Evolutionary conservation across 2,113 vertebrate genomes (phyloP).

Genomic region (Clarias batrachus): DNA sequence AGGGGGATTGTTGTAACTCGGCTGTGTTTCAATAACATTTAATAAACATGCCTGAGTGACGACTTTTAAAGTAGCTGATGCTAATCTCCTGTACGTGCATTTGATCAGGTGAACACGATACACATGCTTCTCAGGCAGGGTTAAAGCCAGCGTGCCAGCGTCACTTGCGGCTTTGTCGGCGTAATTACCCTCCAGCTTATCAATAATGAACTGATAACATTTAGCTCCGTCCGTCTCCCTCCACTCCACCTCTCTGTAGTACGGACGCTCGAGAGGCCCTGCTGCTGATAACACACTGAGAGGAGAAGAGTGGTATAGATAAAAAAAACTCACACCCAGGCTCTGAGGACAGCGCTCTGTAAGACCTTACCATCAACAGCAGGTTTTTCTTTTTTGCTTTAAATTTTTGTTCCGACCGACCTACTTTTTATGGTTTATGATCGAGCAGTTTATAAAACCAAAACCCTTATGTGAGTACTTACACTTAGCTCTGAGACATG

Average conservation of each 20-base stretch:
- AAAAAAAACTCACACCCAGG: conserved; percentile 37
- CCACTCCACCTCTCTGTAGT: conserved; percentile 47
- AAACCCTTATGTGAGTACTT: too few relatives aligned
- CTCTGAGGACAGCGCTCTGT: conserved; percentile 31
- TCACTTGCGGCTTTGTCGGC: conserved; percentile 38
- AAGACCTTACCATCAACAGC: conserved; percentile 10
- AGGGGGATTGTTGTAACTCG: not conserved
- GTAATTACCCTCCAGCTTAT: conserved; percentile 57
- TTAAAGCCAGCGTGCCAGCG: conserved; percentile 42
- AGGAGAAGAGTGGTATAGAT: conserved; percentile 32
- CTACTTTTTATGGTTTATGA: not conserved
- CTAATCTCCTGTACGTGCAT: not conserved
- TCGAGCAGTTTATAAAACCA: not conserved
- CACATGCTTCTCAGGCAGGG: conserved; percentile 10
- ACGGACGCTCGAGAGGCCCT: conserved; percentile 29
- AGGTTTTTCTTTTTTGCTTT: not conserved
- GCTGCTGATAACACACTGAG: conserved; percentile 42
- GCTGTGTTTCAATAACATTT: not conserved
- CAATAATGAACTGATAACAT: conserved; percentile 54
- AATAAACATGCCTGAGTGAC: not conserved
- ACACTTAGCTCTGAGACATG: too few relatives aligned
- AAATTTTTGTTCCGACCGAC: not conserved
- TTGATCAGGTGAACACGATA: not conserved
- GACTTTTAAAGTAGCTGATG: not conserved
- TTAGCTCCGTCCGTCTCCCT: conserved; percentile 48